These are phyloP conservation scores for Pycnomerus fuliginosus DNA, from an alignment of 2,888 invertebrate species.

Conservation along the genomic window DNA sequence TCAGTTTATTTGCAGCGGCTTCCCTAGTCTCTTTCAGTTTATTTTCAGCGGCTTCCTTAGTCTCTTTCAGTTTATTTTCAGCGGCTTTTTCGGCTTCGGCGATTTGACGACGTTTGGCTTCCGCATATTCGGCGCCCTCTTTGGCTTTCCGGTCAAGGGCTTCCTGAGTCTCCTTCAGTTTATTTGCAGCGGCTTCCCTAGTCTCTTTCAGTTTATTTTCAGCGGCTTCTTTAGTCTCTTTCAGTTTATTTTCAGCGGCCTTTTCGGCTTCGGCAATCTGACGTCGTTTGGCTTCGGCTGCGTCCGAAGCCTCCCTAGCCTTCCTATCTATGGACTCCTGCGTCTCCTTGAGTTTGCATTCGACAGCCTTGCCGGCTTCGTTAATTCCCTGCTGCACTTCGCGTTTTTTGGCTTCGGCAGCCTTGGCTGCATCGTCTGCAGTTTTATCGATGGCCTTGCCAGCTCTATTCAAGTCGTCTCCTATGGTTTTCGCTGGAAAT, in stretches of 20 bases:
- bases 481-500: too few species aligned
- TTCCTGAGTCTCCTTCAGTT: constrained; percentile 64
- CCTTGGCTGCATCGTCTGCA: constrained; percentile 13
- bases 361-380: constrained; percentile 6
- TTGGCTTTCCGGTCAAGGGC: constrained; percentile 56
- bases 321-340: neutral
- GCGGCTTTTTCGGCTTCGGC: constrained; percentile 56
- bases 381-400: constrained; percentile 48
- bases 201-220: constrained; percentile 23
- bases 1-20: too few species aligned
- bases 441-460: constrained; percentile 3
- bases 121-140: constrained; percentile 7
- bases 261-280: constrained; percentile 56
- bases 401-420: constrained; percentile 55
- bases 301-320: constrained; percentile 56
- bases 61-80: constrained; percentile 21
- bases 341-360: neutral
- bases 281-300: too few species aligned
- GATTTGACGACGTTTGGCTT: constrained; percentile 41
- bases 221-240: constrained; percentile 24
- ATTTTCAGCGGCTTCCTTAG: too few species aligned
- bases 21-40: constrained; percentile 45
- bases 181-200: too few species aligned
- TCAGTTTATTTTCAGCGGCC: too few species aligned
- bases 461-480: neutral